Percentiles rank a stretch among this genome's conserved stretches.
Conservation (phyloP, 2,797 vertebrate species). For the Sebastes matsubarae region DNA sequence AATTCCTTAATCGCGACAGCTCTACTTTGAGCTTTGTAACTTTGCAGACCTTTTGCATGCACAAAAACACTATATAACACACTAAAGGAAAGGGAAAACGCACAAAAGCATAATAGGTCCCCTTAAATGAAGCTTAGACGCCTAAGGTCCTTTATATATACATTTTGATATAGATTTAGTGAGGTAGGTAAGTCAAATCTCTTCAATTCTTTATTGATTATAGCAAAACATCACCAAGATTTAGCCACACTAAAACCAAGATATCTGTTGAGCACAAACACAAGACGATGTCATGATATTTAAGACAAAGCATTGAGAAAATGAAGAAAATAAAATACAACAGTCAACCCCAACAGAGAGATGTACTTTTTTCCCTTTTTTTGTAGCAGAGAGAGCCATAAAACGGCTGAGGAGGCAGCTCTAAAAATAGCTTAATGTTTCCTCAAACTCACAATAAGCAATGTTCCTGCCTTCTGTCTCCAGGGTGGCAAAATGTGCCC, state of each 20-base stretch:
- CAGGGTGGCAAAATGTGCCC: slow-evolving; percentile 27
- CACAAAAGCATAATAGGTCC: too few relatives aligned
- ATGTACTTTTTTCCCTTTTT: neutral
- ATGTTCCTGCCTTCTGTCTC: slow-evolving; percentile 40
- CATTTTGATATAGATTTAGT: neutral
- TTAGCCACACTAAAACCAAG: neutral
- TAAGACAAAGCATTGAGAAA: neutral
- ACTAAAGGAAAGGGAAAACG: too few relatives aligned
- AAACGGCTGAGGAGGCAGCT: slow-evolving; percentile 46
- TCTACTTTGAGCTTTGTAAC: too few relatives aligned
- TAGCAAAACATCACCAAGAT: neutral
- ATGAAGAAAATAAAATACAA: neutral
- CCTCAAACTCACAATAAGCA: slow-evolving; percentile 60
- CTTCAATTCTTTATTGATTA: neutral
- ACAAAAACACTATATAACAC: too few relatives aligned
- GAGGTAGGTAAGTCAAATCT: neutral
- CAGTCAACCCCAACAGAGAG: neutral
- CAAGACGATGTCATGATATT: neutral
- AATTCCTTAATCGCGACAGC: neutral
- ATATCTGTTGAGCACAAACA: neutral
- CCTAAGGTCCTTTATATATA: neutral
- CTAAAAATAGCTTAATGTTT: slow-evolving; percentile 68
- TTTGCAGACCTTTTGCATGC: too few relatives aligned
- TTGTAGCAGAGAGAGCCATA: slow-evolving; percentile 37
- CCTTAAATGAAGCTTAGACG: neutral